Percentiles rank a stretch among this genome's conserved stretches.
Conservation (phyloP, 2,113 vertebrate genomes). For the Platichthys flesus region DNA sequence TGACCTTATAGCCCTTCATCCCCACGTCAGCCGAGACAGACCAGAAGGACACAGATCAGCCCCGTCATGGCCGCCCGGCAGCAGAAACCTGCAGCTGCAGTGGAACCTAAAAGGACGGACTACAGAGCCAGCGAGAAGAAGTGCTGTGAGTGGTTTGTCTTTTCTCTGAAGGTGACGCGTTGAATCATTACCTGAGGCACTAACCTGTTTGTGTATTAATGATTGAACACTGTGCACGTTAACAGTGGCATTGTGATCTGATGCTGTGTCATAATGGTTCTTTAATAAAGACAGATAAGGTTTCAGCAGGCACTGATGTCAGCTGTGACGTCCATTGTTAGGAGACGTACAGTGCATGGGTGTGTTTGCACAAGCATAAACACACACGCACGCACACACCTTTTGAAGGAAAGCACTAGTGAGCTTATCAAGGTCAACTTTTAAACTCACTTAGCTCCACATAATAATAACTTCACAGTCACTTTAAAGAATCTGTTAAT, state of each 20-base stretch:
- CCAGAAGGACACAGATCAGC: slow-evolving; percentile 1
- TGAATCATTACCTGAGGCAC: not conserved
- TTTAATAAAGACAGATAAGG: not conserved
- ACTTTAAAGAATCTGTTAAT: not conserved
- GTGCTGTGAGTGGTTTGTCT: slow-evolving; percentile 79
- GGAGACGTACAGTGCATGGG: slow-evolving; percentile 1
- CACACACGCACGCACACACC: not conserved
- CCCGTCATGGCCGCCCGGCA: slow-evolving; percentile 53
- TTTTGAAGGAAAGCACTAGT: not conserved
- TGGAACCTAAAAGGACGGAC: slow-evolving; percentile 65
- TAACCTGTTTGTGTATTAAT: not conserved
- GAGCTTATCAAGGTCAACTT: not conserved
- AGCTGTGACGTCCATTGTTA: slow-evolving; percentile 14
- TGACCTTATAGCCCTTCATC: slow-evolving; percentile 12
- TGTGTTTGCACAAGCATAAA: not conserved
- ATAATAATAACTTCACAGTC: not conserved
- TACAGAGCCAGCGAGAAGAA: slow-evolving; percentile 77
- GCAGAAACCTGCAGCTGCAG: slow-evolving; percentile 40
- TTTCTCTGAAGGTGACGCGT: not conserved
- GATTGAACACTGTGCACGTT: slow-evolving; percentile 4
- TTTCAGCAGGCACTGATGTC: not conserved
- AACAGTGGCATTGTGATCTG: not conserved
- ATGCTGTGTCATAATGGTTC: not conserved
- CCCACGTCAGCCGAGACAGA: slow-evolving; percentile 7
- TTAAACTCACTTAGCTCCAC: not conserved